Conservation (phyloP, 1,140 invertebrate species). For the Tribolium madens region DNA sequence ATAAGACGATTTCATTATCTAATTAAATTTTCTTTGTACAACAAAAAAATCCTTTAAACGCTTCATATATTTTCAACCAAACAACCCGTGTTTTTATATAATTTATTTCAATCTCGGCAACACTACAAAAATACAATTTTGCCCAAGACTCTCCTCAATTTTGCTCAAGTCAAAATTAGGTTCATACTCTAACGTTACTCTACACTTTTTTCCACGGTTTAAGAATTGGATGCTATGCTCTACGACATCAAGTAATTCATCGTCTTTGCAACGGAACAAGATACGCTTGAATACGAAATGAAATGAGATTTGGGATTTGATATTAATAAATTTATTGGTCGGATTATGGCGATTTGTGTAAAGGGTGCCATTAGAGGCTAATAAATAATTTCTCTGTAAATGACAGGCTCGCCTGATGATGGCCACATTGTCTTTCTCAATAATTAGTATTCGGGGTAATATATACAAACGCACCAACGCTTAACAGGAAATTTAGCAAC, state of each 20-base stretch:
- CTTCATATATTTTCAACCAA: too few species aligned
- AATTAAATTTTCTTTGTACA: too few species aligned
- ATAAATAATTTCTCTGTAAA: slow-evolving; percentile 22
- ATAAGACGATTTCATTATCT: too few species aligned
- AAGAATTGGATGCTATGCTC: background rate
- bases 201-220: background rate
- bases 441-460: slow-evolving; percentile 11
- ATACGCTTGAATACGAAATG: background rate
- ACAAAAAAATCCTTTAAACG: too few species aligned
- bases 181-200: background rate
- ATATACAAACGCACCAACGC: slow-evolving; percentile 7
- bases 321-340: slow-evolving; percentile 8
- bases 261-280: background rate
- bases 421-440: slow-evolving; percentile 30
- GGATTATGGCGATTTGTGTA: background rate
- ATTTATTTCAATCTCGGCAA: background rate
- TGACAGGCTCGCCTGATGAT: slow-evolving; percentile 1
- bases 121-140: background rate
- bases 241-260: background rate
- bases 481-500: background rate
- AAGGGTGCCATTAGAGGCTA: background rate
- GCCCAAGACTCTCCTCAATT: background rate
- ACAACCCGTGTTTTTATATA: background rate
- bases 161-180: background rate
- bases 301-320: background rate